Evolutionary conservation across 2,113 vertebrate species (phyloP).

Genomic region (Nanorana parkeri): DNA sequence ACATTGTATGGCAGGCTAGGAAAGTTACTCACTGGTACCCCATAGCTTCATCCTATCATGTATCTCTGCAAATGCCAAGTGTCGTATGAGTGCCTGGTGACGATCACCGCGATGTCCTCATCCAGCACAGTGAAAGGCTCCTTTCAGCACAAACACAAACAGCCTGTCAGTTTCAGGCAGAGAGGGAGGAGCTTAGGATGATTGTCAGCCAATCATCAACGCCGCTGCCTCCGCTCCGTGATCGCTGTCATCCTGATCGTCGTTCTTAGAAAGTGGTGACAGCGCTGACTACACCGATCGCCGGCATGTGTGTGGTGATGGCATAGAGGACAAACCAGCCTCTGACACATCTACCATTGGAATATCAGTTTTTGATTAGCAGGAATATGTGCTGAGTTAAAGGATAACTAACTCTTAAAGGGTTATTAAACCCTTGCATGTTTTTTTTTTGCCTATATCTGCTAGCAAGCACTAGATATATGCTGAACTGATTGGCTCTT

Average conservation of each 20-base stretch:
- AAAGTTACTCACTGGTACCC: constrained; percentile 43
- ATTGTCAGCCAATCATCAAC: constrained; percentile 30
- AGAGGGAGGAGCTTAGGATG: constrained; percentile 14
- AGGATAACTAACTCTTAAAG: no score
- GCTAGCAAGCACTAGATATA: no score
- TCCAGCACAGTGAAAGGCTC: constrained; percentile 30
- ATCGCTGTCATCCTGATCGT: not conserved
- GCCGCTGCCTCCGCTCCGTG: not conserved
- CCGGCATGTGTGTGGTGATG: no score
- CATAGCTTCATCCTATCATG: constrained; percentile 30
- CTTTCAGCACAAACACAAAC: constrained; percentile 42
- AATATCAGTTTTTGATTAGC: no score
- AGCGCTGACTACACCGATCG: no score
- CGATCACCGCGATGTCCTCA: constrained; percentile 18
- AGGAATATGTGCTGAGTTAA: no score
- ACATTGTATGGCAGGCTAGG: not conserved
- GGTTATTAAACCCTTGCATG: no score
- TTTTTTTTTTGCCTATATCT: no score
- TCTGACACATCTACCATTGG: no score
- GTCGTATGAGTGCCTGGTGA: not conserved
- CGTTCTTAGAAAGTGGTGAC: constrained; percentile 9
- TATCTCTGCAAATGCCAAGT: not conserved
- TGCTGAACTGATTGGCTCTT: no score
- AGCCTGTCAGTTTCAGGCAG: constrained; percentile 34
- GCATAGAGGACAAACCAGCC: no score